A percentile compares a stretch with the other conserved stretches of the same genome.
Evolutionary conservation across 1,140 invertebrate species (phyloP).

Genomic region (Drosophila athabasca): DNA sequence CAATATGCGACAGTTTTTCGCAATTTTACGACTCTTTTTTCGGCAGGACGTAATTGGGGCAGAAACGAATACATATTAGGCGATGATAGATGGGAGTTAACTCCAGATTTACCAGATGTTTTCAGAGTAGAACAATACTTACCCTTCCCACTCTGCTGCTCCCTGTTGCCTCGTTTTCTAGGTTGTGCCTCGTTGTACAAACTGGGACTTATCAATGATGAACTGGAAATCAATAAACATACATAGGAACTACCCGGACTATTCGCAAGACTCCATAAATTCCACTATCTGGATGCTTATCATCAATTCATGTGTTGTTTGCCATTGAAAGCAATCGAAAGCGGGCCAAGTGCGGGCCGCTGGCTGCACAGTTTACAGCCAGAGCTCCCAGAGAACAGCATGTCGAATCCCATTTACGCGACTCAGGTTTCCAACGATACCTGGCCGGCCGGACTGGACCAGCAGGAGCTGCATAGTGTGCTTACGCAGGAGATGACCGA

Average conservation of each 20-base stretch:
- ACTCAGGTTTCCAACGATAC: constrained; percentile 42
- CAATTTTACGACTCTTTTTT: constrained; percentile 18
- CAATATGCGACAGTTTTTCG: constrained; percentile 56
- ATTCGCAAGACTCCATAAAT: constrained; percentile 45
- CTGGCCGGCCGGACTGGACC: constrained; percentile 40
- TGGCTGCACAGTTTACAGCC: constrained; percentile 28
- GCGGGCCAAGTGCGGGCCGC: not conserved
- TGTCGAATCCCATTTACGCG: constrained; percentile 32
- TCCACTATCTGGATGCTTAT: constrained; percentile 45
- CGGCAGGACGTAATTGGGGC: constrained; percentile 45
- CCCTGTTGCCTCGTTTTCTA: not conserved
- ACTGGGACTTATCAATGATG: constrained; percentile 36
- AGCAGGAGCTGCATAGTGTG: constrained; percentile 39
- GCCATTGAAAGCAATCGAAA: not conserved
- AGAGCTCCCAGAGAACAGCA: constrained; percentile 16
- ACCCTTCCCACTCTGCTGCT: too few species aligned
- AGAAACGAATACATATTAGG: constrained; percentile 56
- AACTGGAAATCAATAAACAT: constrained; percentile 33
- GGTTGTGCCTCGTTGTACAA: not conserved
- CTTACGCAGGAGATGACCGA: constrained; percentile 25
- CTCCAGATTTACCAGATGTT: constrained; percentile 50
- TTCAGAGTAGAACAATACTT: not conserved
- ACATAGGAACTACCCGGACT: not conserved
- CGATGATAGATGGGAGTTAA: constrained; percentile 57
- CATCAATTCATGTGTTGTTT: constrained; percentile 20